These are phyloP conservation scores for Eulemur macaco DNA, from an alignment of 2,113 vertebrate genomes.

Conservation along the genomic window DNA sequence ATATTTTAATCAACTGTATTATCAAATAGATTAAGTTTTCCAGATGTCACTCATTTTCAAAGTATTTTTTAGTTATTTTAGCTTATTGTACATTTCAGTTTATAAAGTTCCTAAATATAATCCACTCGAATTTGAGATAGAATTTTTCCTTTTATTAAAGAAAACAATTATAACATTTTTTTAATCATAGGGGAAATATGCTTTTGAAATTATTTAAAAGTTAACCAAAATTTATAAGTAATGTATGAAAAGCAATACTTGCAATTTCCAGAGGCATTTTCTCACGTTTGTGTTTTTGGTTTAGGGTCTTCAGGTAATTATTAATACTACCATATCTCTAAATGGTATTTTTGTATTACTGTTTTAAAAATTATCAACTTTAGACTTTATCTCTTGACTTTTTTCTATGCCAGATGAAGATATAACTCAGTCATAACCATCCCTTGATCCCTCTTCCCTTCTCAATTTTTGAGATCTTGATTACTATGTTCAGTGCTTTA, in stretches of 20 bases:
- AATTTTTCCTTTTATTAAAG: constrained; percentile 5
- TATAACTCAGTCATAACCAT: background rate
- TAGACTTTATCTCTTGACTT: background rate
- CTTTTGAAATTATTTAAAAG: background rate
- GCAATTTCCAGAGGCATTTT: background rate
- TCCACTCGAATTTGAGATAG: background rate
- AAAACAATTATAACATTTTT: background rate
- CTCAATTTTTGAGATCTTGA: background rate
- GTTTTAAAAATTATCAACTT: background rate
- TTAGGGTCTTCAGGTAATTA: background rate
- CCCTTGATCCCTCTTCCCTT: background rate
- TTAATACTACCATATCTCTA: background rate
- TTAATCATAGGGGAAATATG: background rate
- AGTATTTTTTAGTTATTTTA: constrained; percentile 29
- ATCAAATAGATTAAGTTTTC: background rate
- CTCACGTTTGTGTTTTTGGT: background rate
- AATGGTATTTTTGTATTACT: background rate
- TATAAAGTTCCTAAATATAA: constrained; percentile 19
- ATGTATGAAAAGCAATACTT: background rate
- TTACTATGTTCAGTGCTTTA: background rate
- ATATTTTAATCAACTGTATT: background rate
- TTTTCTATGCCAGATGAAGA: background rate
- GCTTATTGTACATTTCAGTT: background rate
- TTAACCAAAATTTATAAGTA: background rate
- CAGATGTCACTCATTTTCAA: constrained; percentile 8